Conservation (phyloP, 2,888 invertebrate genomes). For the Caenorhabditis sinica region DNA sequence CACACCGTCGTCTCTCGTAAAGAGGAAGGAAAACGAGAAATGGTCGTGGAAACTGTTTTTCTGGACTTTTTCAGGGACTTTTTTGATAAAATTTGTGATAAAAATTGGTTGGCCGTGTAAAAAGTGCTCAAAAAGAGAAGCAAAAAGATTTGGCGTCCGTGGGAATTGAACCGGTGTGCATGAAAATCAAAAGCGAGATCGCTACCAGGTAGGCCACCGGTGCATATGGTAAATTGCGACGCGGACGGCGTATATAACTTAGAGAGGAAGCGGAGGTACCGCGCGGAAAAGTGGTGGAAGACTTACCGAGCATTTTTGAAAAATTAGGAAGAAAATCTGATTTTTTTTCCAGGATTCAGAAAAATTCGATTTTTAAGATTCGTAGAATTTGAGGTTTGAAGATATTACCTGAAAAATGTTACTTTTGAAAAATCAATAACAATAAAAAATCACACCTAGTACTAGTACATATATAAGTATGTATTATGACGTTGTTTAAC, state of each 20-base stretch:
- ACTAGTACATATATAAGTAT: not conserved
- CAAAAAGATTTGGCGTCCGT: not conserved
- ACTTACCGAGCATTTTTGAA: slow-evolving; percentile 30
- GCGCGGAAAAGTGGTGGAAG: not conserved
- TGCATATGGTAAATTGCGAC: not conserved
- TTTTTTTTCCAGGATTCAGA: not conserved
- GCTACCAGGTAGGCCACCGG: not conserved
- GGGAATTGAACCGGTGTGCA: slow-evolving; percentile 13
- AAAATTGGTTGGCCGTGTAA: not conserved
- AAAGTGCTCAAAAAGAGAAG: not conserved
- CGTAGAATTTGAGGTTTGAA: slow-evolving; percentile 11
- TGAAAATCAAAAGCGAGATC: not conserved
- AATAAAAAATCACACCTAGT: not conserved
- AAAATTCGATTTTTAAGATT: not conserved
- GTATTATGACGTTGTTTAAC: slow-evolving; percentile 1
- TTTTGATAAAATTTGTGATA: no score
- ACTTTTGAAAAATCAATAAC: not conserved
- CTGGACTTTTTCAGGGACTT: not conserved
- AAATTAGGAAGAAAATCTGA: not conserved
- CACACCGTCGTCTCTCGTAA: not conserved
- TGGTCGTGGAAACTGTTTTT: not conserved
- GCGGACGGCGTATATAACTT: not conserved
- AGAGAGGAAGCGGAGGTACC: no score
- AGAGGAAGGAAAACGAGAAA: not conserved
- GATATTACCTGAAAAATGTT: no score